Evolutionary conservation across 1,140 invertebrate species (phyloP), one percentile per base, ranked within the genome.

Genomic region (Geopemphigus sp.): DNA sequence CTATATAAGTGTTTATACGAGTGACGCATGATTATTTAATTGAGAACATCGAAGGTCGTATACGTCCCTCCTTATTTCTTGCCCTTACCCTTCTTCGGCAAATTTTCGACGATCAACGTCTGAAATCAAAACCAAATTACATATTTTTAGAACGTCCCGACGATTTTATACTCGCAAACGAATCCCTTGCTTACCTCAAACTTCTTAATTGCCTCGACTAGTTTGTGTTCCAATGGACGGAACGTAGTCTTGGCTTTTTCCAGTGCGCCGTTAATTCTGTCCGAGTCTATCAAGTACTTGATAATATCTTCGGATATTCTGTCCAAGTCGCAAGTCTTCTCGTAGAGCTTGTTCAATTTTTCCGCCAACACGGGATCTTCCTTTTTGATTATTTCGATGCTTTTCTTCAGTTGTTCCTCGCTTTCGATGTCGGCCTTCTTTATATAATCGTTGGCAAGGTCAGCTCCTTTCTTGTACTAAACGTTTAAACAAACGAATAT

Each of bases 231-330:
- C 10, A 63, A 0, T 45, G 57, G 57, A 14, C 19, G 29, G 11
- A 63, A 8, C 47, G 15, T 10, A 50, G 8, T 0, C n/a, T 26
- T 78, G 24, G n/a, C 32, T 15, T 78, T 63, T 0, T 78, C 74
- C 5, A 63, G 0, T 14, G 17, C 17, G 26, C 17, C 53, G 10
- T 10, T 61, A n/a, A 78, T 0, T 61, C 59, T 78, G 17, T 78
- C 74, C 50, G 10, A n/a, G 11, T 63, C 57, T 22, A 78, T 17
- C 24, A 63, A 8, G 57, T 78, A 78, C 11, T 78, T 78, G 10
- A 78, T 17, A 26, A 78, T 78, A n/a, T 78, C 74, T 63, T 78
- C 74, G 50, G 39, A 4, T 19, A 78, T 11, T 50, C 57, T 78
- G 22, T 78, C 56, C 4, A 78, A 5, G 5, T 78, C 56, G 29